Evolutionary conservation across 2,888 invertebrate species (phyloP), one percentile per base, ranked within the genome.

Genomic region (Drosophila yooni): DNA sequence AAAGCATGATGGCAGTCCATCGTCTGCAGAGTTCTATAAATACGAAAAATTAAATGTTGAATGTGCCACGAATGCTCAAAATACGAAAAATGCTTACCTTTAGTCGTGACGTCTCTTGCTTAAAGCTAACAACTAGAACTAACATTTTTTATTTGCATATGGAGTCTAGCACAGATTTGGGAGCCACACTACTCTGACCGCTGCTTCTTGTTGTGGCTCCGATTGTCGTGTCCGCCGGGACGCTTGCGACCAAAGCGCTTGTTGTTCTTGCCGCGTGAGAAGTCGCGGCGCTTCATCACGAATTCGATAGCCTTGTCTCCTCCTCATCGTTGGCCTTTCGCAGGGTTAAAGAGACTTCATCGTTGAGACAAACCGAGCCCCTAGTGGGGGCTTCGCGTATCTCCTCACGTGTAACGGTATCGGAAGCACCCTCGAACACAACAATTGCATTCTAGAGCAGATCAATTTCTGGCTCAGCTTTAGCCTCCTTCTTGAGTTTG

Each of bases 361-460:
- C 92, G 18, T 88, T 92, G 6, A 97, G 94, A 50, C 97, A 94
- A 25, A 97, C 94, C 93, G 95, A 96, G 1, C 96, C 98, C 82
- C 96, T 95, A 6, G 94, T 93, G 77, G 6, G 94, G 50, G 95
- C 95, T 65, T 95, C 95, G 88, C 96, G 97, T 33, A 98, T 95
- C 79, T 95, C 94, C 91, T 98, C 97, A 38, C 97, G 94, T 2
- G 95, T 94, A 46, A 94, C 95, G 57, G 94, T 95, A 18, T 95
- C 95, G 8, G 81, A 89, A 3, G 94, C 94, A 15, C 96, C 95
- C 38, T 94, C 94, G 81, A 98, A 95, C 81, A 96, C 95, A 25
- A 98, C 92, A 33, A 97, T 94, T 2, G 97, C 95, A 38, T 97
- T 97, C 81, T 95, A 95, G 0, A 96, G 96, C 60, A 97, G 93